Conservation (phyloP, 2,888 invertebrate genomes). For the Polia nebulosa region DNA sequence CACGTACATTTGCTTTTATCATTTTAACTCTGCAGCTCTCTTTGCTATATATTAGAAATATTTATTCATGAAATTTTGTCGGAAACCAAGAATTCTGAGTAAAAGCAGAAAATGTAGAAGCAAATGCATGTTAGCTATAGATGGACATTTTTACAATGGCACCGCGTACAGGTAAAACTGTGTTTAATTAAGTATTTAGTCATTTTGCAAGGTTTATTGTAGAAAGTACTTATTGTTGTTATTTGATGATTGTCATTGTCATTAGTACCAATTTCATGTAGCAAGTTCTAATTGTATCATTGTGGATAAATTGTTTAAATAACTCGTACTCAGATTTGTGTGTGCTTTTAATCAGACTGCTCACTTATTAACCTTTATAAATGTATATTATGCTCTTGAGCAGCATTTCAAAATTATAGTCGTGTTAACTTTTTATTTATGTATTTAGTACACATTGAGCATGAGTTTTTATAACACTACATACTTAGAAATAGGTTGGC, state of each 20-base stretch:
- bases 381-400: slow-evolving; percentile 56
- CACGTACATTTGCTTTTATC: slow-evolving; percentile 81
- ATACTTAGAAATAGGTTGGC: background rate
- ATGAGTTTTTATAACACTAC: slow-evolving; percentile 30
- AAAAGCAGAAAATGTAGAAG: slow-evolving; percentile 77
- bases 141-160: slow-evolving; percentile 69
- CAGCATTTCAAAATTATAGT: slow-evolving; percentile 40
- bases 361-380: slow-evolving; percentile 42
- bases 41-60: slow-evolving; percentile 73
- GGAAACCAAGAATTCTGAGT: slow-evolving; percentile 75
- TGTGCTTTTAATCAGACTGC: slow-evolving; percentile 34
- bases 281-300: slow-evolving; percentile 42
- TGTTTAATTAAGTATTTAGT: slow-evolving; percentile 59
- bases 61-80: slow-evolving; percentile 70
- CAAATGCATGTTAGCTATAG: slow-evolving; percentile 73
- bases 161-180: slow-evolving; percentile 64
- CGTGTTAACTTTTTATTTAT: slow-evolving; percentile 16
- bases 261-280: slow-evolving; percentile 23
- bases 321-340: slow-evolving; percentile 31
- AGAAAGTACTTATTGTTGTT: slow-evolving; percentile 60
- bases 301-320: slow-evolving; percentile 35
- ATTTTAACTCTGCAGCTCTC: slow-evolving; percentile 79
- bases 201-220: slow-evolving; percentile 53
- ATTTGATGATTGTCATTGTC: slow-evolving; percentile 39
- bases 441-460: slow-evolving; percentile 27